These are phyloP conservation scores for Bombycilla garrulus DNA, from an alignment of 2,113 vertebrate genomes.

Conservation along the genomic window DNA sequence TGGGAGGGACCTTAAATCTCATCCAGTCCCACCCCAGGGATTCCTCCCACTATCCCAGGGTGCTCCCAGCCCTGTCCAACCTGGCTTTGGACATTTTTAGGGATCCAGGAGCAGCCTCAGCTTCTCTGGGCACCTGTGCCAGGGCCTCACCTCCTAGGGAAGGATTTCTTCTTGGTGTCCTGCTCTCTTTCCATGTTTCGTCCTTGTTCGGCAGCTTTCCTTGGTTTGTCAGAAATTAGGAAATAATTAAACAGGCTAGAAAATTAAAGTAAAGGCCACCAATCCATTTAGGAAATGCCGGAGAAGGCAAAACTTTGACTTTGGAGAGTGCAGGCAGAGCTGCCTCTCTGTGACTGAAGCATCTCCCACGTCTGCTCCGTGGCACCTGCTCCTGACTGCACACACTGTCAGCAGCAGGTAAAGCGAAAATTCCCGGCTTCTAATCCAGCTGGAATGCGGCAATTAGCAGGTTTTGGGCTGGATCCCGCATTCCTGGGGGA, in stretches of 20 bases:
- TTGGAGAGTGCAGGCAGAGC: neutral
- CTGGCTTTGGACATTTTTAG: rapidly evolving
- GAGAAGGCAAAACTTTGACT: neutral
- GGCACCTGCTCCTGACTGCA: neutral
- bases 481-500: conserved; percentile 45
- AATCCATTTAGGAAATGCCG: neutral
- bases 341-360: rapidly evolving
- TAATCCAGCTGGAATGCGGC: conserved; percentile 33
- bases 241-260: neutral
- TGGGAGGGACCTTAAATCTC: neutral
- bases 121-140: neutral
- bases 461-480: neutral
- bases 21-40: neutral
- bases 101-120: neutral
- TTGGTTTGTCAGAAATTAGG: neutral
- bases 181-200: neutral
- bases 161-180: neutral
- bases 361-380: rapidly evolving
- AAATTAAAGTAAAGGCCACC: neutral
- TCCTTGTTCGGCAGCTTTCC: neutral
- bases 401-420: neutral
- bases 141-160: rapidly evolving
- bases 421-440: neutral
- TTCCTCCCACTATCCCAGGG: rapidly evolving
- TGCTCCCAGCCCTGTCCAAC: neutral